These are phyloP conservation scores for Bombyx mandarina DNA, from an alignment of 1,140 invertebrate species.

Conservation along the genomic window DNA sequence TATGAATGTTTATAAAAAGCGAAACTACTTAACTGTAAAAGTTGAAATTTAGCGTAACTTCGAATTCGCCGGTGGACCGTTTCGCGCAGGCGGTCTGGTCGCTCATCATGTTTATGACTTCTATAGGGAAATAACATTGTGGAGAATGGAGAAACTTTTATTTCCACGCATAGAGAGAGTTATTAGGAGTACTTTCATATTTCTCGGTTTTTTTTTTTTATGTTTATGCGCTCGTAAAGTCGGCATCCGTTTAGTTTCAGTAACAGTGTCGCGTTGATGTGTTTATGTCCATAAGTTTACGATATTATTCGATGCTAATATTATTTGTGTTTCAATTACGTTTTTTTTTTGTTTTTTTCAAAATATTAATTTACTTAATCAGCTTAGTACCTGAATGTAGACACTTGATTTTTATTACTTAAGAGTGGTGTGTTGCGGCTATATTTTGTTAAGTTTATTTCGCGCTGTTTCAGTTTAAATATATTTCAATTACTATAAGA, in stretches of 20 bases:
- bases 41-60: too few relatives aligned
- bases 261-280: constrained; percentile 46
- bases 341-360: too few relatives aligned
- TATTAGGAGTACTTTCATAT: constrained; percentile 62
- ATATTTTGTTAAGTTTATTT: too few relatives aligned
- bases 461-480: too few relatives aligned
- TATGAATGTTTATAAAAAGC: too few relatives aligned
- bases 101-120: constrained; percentile 62
- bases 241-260: constrained; percentile 31
- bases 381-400: too few relatives aligned
- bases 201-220: constrained; percentile 52
- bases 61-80: constrained; percentile 23
- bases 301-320: background rate
- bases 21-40: too few relatives aligned
- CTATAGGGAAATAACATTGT: constrained; percentile 66
- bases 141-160: constrained; percentile 67
- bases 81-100: constrained; percentile 13
- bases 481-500: too few relatives aligned
- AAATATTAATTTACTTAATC: too few relatives aligned
- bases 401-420: too few relatives aligned
- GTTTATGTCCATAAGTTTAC: constrained; percentile 31
- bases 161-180: constrained; percentile 43
- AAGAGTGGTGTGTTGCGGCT: too few relatives aligned
- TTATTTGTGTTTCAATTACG: too few relatives aligned
- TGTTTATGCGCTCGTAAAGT: constrained; percentile 62